Percentiles rank a stretch among this genome's conserved stretches.
Evolutionary conservation across 1,140 invertebrate genomes (phyloP).

Genomic region (Lysiphlebus fabarum): DNA sequence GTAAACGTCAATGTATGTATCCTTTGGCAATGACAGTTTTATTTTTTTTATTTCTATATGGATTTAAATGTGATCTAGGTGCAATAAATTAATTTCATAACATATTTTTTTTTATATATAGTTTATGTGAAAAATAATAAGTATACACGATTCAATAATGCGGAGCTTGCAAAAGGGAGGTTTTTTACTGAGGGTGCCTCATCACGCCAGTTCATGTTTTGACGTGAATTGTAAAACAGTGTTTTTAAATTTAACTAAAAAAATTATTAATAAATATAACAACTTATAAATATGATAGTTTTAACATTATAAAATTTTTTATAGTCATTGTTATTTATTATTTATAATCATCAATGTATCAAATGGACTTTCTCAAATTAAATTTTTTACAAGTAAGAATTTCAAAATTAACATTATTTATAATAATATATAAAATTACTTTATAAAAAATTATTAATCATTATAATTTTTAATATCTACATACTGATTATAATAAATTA

Average conservation of each 20-base stretch:
- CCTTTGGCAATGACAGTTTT: background rate
- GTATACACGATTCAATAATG: constrained; percentile 41
- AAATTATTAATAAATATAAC: background rate
- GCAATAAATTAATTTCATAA: constrained; percentile 21
- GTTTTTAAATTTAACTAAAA: constrained; percentile 10
- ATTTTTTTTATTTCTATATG: constrained; percentile 8
- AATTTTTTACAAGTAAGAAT: too few species aligned
- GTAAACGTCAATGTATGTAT: too few species aligned
- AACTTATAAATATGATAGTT: too few species aligned
- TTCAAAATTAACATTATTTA: too few species aligned
- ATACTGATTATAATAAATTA: too few species aligned
- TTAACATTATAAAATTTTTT: too few species aligned
- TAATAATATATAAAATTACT: too few species aligned
- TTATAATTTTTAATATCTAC: too few species aligned
- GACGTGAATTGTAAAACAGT: constrained; percentile 45
- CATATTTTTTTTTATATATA: constrained; percentile 11
- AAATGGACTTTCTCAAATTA: too few species aligned
- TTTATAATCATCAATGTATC: too few species aligned
- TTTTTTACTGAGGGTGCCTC: constrained; percentile 27
- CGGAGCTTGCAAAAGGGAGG: constrained; percentile 29
- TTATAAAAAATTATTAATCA: too few species aligned
- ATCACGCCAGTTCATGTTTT: constrained; percentile 46
- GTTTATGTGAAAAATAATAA: constrained; percentile 19
- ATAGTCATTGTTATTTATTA: too few species aligned
- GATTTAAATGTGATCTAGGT: constrained; percentile 17